Conservation (phyloP, 2,888 invertebrate genomes). For the Dioctria rufipes region DNA sequence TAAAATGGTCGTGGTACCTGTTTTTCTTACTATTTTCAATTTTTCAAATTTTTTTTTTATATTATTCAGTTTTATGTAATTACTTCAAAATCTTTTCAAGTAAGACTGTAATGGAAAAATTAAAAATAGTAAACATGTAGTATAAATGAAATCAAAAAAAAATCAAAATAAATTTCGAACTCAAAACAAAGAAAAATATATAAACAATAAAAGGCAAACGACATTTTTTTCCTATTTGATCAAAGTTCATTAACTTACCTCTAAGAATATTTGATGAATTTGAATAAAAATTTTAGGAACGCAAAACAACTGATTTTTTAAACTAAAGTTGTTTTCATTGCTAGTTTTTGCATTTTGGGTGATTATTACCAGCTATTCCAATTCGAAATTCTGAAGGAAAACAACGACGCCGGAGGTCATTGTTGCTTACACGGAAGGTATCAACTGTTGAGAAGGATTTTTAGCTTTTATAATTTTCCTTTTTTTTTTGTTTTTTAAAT, state of each 20-base stretch:
- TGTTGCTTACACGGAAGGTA: conserved; percentile 49
- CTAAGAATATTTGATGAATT: conserved; percentile 17
- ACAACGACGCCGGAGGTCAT: conserved; percentile 53
- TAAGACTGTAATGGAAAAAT: conserved; percentile 22
- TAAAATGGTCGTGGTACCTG: conserved; percentile 62
- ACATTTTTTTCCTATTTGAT: conserved; percentile 22
- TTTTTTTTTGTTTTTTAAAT: conserved; percentile 25
- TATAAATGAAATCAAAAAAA: conserved; percentile 32
- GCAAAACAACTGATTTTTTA: conserved; percentile 42
- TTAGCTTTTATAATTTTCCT: conserved; percentile 36
- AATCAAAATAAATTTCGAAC: conserved; percentile 39
- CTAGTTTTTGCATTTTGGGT: conserved; percentile 51
- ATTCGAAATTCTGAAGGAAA: conserved; percentile 53
- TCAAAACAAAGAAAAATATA: not conserved
- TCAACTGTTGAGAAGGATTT: conserved; percentile 52
- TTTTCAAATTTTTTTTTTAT: conserved; percentile 43
- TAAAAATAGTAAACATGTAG: conserved; percentile 30
- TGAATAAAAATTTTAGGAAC: conserved; percentile 18
- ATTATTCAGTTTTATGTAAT: not conserved
- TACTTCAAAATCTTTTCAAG: not conserved
- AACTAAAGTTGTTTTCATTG: conserved; percentile 36
- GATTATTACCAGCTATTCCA: conserved; percentile 52
- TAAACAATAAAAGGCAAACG: conserved; percentile 9
- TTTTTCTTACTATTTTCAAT: conserved; percentile 55
- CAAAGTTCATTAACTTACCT: conserved; percentile 23